Base-by-base conservation (phyloP, 2,113 vertebrate genomes). In the Globicephala melas region DNA sequence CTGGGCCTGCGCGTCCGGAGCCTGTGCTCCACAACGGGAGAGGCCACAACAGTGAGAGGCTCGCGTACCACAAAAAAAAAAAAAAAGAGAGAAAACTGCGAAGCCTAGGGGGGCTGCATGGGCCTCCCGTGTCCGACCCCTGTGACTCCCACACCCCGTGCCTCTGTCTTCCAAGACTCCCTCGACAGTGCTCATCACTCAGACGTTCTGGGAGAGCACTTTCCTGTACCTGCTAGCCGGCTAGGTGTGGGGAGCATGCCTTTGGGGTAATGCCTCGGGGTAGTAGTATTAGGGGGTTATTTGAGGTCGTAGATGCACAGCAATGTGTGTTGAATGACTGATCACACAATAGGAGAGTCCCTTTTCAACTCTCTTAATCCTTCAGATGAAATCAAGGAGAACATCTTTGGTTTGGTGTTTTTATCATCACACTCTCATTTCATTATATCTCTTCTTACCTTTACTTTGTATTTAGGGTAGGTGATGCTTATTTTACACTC, bases 71-170 rank as follows among this genome's bases (percentile, higher is more conserved):
- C 6, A 41, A 41, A 41, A 41, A 41, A 41, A 41, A 41, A 41
- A 41, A 41, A 41, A 41, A 6, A 41, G 1, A 41, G 5, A 41
- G 41, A 62, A 62, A 92, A 33, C 67, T 23, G 20, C 8, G 28
- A 63, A 21, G 21, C 20, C 44, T n/a, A 31, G 6, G 17, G 12
- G 23, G 5, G 21, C 41, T 63, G 4, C 3, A 0, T 21, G 9
- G 28, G 7, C 1, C 2, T 88, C 58, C 55, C 0, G 0, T 15
- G 28, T 41, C 44, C 33, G 20, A 3, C 0, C 23, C 50, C n/a
- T 18, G n/a, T 2, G 21, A 17, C 41, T 21, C 17, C 31, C 23
- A 83, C 47, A 5, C 21, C 20, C n/a, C 2, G 1, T 13, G 36
- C 20, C 5, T 28, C 36, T 60, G 17, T 6, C 36, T 50, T 63